Evolutionary conservation across 1,140 invertebrate genomes (phyloP).

Genomic region (Manduca sexta): DNA sequence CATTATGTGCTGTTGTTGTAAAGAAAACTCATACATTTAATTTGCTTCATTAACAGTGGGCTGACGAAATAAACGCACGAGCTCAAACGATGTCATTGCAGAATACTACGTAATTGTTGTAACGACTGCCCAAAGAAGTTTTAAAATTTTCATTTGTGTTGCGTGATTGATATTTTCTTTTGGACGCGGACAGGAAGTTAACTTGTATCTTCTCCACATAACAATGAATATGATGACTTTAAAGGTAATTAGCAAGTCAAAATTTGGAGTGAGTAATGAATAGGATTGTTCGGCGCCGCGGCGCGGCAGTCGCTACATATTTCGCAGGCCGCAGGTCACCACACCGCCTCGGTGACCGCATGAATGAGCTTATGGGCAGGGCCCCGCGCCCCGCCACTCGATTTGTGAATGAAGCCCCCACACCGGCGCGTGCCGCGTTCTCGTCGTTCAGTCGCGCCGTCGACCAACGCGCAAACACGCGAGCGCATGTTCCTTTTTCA

Average conservation of each 20-base stretch:
- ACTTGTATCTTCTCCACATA: no score
- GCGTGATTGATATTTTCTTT: no score
- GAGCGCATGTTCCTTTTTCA: conserved; percentile 36
- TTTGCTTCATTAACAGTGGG: no score
- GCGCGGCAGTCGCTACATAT: neutral
- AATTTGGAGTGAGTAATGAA: neutral
- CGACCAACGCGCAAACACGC: conserved; percentile 46
- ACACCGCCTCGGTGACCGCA: conserved; percentile 37
- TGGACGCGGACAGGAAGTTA: no score
- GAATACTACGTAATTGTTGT: no score
- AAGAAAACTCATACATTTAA: neutral
- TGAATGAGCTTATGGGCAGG: conserved; percentile 46
- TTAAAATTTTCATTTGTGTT: no score
- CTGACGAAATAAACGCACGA: no score
- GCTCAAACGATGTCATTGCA: no score
- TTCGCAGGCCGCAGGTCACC: conserved; percentile 36
- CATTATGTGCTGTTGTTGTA: neutral
- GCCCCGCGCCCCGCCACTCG: conserved; percentile 45
- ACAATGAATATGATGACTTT: no score
- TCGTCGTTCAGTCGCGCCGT: conserved; percentile 57
- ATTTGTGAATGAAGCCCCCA: conserved; percentile 66
- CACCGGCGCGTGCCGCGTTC: conserved; percentile 54
- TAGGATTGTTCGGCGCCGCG: no score
- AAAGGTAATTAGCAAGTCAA: neutral
- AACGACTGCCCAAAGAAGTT: no score